Evolutionary conservation across 2,113 vertebrate species (phyloP), one percentile per base, ranked within the genome.

Genomic region (Pleuronectes platessa): DNA sequence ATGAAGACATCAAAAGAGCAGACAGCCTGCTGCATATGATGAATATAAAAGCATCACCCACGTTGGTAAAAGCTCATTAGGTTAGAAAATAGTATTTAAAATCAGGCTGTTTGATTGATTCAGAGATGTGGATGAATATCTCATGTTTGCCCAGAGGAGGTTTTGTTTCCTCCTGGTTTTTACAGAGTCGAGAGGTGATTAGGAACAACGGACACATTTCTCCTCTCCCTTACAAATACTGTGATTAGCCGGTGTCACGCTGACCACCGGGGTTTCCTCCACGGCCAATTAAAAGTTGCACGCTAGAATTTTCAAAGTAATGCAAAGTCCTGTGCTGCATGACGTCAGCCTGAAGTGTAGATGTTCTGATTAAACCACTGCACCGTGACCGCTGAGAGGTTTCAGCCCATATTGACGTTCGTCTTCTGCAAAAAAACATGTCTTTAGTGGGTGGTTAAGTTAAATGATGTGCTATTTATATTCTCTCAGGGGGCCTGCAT

Each of bases 221-320:
- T 73, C 23, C 12, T 70, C 31, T 75, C 59, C 27, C 21, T 83
- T 86, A 81, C 81, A 80, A 83, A 83, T 82, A 54, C 24, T 14
- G 18, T 56, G 60, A 79, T 87, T 84, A 83, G 78, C 26, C 71
- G 49, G 24, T 77, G 65, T n/a, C 79, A 85, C 47, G 45, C 3
- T 80, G 78, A 78, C 85, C 77, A 68, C 55, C 49, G 47, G 67
- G 56, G n/a, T 74, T 79, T 74, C 68, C 68, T 20, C 64, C 17
- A 61, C 59, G 74, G 71, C 66, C 80, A 84, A 83, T 87, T 84
- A 83, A 81, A 86, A 89, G 68, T 81, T 61, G 17, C 40, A 74
- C 62, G 37, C 40, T 12, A 75, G 62, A 59, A 54, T 77, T 72
- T 70, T 61, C 59, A 54, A 74, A 62, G 23, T 74, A 53, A 5